These are phyloP conservation scores for Microcebus jonahi DNA, from an alignment of 2,113 vertebrate genomes.

Conservation along the genomic window DNA sequence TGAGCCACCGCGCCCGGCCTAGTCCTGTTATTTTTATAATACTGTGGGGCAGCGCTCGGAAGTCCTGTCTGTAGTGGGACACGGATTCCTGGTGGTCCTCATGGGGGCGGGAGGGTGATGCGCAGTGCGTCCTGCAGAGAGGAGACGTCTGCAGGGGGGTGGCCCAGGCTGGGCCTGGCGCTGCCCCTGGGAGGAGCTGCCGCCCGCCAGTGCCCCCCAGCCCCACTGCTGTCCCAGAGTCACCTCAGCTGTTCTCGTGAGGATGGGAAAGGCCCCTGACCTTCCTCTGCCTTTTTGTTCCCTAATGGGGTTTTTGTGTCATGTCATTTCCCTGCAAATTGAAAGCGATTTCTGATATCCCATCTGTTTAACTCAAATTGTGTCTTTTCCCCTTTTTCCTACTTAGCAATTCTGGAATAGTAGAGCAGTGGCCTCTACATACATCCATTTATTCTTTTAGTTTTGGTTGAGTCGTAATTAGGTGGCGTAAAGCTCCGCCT, in stretches of 20 bases:
- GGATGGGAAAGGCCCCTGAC: neutral
- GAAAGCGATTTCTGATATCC: neutral
- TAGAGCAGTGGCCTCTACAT: rapidly evolving
- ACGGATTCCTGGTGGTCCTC: rapidly evolving
- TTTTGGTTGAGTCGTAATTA: too few species aligned
- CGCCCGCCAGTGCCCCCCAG: rapidly evolving
- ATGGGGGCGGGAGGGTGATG: too few species aligned
- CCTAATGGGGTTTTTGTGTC: rapidly evolving
- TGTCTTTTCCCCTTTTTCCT: too few species aligned
- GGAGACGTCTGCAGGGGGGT: rapidly evolving
- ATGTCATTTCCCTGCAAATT: rapidly evolving
- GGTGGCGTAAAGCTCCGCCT: neutral
- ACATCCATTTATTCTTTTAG: neutral
- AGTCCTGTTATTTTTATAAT: neutral
- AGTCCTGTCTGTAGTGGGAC: rapidly evolving
- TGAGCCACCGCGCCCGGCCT: too few species aligned
- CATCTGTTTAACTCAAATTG: rapidly evolving
- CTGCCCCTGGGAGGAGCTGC: neutral
- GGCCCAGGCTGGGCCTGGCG: too few species aligned
- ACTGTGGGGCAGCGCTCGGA: rapidly evolving
- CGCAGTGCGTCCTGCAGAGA: rapidly evolving
- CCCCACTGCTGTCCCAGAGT: rapidly evolving
- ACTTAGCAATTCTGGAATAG: rapidly evolving
- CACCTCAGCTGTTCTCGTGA: rapidly evolving
- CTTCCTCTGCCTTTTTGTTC: neutral